phyloP scores from a whole-genome alignment of 2,113 vertebrate genomes.

The Urocynchramus pylzowi region DNA sequence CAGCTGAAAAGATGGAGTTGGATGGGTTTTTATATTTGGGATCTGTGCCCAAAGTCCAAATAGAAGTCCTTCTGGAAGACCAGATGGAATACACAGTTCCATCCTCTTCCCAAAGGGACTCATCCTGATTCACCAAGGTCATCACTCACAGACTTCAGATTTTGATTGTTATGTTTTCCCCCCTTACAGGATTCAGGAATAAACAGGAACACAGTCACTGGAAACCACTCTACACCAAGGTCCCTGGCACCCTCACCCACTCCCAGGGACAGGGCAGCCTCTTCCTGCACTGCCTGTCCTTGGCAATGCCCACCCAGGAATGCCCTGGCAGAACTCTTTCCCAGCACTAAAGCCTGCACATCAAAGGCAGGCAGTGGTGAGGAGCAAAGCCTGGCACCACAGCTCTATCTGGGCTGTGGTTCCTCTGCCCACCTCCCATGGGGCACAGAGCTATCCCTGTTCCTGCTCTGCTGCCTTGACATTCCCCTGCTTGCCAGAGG shows the following conservation, averaged over 20 bases:
- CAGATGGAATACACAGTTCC: background rate
- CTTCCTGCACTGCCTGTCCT: background rate
- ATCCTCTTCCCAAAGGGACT: background rate
- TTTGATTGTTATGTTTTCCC: background rate
- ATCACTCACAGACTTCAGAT: background rate
- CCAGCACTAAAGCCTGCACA: background rate
- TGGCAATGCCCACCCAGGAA: background rate
- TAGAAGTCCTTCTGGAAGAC: too few relatives aligned
- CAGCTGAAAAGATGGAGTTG: background rate
- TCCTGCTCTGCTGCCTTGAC: background rate
- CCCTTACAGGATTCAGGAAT: background rate
- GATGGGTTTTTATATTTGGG: background rate
- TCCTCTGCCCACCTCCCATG: background rate
- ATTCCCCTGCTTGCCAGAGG: background rate
- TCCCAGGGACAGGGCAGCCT: background rate
- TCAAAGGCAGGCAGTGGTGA: background rate
- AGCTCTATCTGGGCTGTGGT: background rate
- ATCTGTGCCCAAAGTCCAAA: background rate
- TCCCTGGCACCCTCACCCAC: fast-evolving
- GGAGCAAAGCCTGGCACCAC: background rate
- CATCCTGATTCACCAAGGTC: background rate
- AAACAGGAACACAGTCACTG: background rate
- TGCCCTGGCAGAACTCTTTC: background rate
- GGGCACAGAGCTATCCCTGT: background rate
- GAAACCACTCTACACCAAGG: background rate